A percentile compares a stretch with the other conserved stretches of the same genome.
These are phyloP conservation scores for Hedychridium roseum DNA, from an alignment of 2,888 invertebrate species.

Conservation along the genomic window DNA sequence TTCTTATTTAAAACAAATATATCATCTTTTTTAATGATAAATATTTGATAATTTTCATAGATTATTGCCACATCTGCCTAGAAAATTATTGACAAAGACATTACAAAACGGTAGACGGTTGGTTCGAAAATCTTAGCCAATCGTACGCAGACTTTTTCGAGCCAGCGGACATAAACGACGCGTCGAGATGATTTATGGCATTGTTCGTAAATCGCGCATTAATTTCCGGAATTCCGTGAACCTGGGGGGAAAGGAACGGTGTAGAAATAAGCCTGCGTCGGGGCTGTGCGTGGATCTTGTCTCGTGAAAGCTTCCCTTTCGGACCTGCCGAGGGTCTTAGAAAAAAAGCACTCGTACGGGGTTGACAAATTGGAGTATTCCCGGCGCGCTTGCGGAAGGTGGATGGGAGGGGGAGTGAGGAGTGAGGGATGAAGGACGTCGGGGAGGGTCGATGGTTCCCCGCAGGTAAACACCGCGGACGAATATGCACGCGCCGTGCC, in stretches of 20 bases:
- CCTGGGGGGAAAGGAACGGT: too few species aligned
- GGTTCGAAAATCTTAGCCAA: conserved; percentile 5
- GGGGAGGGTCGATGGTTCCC: conserved; percentile 35
- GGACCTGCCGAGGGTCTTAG: conserved; percentile 31
- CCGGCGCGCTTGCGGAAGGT: conserved; percentile 26
- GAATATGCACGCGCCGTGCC: too few species aligned
- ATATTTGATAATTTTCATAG: too few species aligned
- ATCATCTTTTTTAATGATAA: too few species aligned
- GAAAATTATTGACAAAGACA: too few species aligned
- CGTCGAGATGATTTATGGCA: conserved; percentile 6
- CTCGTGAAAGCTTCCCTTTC: conserved; percentile 25
- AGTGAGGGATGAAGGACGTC: conserved; percentile 18
- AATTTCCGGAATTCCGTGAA: conserved; percentile 6
- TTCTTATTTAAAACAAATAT: too few species aligned
- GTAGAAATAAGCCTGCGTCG: too few species aligned
- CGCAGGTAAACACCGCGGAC: conserved; percentile 36
- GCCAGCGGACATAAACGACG: conserved; percentile 12
- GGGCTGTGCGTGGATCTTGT: too few species aligned
- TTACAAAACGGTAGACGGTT: too few species aligned
- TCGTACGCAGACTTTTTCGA: neutral
- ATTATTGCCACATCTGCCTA: too few species aligned
- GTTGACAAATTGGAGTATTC: conserved; percentile 50
- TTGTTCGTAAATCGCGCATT: neutral
- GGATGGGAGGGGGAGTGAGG: conserved; percentile 21
- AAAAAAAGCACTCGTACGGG: conserved; percentile 40